Evolutionary conservation across 2,113 vertebrate genomes (phyloP).

Genomic region (Ivindomyrus marchei): DNA sequence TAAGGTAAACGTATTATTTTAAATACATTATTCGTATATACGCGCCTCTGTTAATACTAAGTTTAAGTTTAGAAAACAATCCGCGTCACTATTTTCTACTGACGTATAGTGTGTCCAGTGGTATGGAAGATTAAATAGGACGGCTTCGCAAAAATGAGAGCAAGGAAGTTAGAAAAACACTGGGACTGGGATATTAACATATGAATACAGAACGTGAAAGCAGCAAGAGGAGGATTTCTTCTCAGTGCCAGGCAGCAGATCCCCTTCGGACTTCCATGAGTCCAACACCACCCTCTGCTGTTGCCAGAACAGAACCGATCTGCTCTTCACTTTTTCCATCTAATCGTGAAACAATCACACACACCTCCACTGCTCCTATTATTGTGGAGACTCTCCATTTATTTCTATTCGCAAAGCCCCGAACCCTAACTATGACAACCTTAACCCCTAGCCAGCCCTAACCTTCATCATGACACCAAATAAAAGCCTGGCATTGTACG

Average conservation of each 20-base stretch:
- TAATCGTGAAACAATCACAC: not conserved
- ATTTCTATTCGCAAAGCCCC: not conserved
- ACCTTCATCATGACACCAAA: not conserved
- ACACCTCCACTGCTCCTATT: not conserved
- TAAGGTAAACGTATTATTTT: not conserved
- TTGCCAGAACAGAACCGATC: not conserved
- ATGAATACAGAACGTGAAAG: conserved; percentile 21
- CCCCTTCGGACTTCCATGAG: not conserved
- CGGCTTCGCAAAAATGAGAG: not conserved
- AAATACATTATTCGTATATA: not conserved
- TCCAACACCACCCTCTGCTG: conserved; percentile 13
- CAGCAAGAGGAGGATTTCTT: conserved; percentile 17
- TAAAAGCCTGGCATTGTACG: not conserved
- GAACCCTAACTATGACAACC: not conserved
- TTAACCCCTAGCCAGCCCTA: not conserved
- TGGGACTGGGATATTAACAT: conserved; percentile 13
- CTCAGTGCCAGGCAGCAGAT: not conserved
- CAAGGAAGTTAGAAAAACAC: conserved; percentile 22
- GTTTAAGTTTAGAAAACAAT: not conserved
- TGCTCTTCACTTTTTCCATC: not conserved
- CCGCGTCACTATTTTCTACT: conserved; percentile 1
- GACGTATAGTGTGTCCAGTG: not conserved
- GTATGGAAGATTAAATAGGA: not conserved
- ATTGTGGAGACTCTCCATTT: not conserved
- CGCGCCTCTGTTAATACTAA: not conserved